Base-by-base conservation (phyloP, 2,797 vertebrate genomes). In the Muscicapa comitata region DNA sequence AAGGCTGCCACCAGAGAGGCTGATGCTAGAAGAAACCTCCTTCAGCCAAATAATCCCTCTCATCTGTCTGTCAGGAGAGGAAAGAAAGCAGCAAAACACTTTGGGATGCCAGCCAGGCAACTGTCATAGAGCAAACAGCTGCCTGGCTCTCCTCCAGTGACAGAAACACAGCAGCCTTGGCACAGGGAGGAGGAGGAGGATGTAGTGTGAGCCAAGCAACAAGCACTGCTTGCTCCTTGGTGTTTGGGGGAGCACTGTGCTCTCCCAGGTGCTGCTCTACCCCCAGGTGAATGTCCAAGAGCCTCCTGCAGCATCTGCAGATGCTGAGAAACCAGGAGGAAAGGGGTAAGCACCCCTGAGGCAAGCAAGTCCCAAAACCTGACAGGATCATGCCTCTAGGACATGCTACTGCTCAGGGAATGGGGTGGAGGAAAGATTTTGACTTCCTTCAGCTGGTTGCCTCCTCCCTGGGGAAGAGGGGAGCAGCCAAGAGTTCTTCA, bases 41-140 rank as follows among this genome's bases (percentile, higher is more conserved):
- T 68, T 70, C 77, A 78, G 70, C 77, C 74, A 86, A 92, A 86
- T 31, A 75, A 75, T 81, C 47, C 63, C 71, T 70, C 62, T 84
- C 59, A 28, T 55, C 78, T 67, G 38, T 55, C 48, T 82, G 45
- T 63, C 20, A 10, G 59, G 24, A 82, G 68, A 68, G 78, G 38
- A 72, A n/a, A 43, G 48, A 81, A 78, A 86, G 43, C 43, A 82
- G 65, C 48, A 86, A 88, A 91, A 74, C 68, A 54, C 55, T 89
- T 78, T 50, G 72, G 81, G 84, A 85, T 61, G 75, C 42, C 68
- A 94, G 81, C 91, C 85, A 86, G 78, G 40, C 4, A 6, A 7
- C 81, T 91, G 81, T 63, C 11, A 5, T 37, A 83, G 45, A 90
- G 55, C 71, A 75, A 88, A 88, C 86, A 96, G 75, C 89, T 79